Percentiles rank a stretch among this genome's conserved stretches.
Evolutionary conservation across 2,797 vertebrate genomes (phyloP).

Genomic region (Limosa lapponica): DNA sequence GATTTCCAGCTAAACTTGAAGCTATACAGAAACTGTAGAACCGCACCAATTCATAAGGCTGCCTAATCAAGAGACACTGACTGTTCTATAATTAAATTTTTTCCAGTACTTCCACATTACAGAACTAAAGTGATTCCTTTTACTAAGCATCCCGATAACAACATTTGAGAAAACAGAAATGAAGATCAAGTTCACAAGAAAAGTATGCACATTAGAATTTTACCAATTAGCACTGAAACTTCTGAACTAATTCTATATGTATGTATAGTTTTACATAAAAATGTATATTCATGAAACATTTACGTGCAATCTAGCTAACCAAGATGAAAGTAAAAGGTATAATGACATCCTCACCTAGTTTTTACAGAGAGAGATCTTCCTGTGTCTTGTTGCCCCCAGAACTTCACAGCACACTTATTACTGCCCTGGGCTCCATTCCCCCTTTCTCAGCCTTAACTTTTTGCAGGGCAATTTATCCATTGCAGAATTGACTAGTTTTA

Average conservation of each 20-base stretch:
- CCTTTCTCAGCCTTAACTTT: not conserved
- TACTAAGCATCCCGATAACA: not conserved
- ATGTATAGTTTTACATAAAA: not conserved
- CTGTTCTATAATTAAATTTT: not conserved
- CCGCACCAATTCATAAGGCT: not conserved
- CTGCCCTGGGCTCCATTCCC: rapidly evolving
- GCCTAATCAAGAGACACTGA: not conserved
- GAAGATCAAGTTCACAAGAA: not conserved
- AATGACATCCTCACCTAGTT: not conserved
- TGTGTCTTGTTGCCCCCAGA: not conserved
- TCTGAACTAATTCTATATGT: not conserved
- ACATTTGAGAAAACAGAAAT: not conserved
- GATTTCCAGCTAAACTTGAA: not conserved
- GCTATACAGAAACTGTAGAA: not conserved
- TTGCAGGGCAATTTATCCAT: not conserved
- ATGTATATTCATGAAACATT: not conserved
- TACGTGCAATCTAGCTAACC: not conserved
- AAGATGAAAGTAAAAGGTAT: not conserved
- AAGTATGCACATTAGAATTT: not conserved
- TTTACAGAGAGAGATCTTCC: not conserved
- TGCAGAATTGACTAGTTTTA: not conserved
- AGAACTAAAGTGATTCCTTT: not conserved
- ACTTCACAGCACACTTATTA: not conserved
- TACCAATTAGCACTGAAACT: not conserved
- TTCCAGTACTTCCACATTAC: not conserved